These are phyloP conservation scores for Lepidurus packardi DNA, from an alignment of 1,140 invertebrate genomes.

Conservation along the genomic window DNA sequence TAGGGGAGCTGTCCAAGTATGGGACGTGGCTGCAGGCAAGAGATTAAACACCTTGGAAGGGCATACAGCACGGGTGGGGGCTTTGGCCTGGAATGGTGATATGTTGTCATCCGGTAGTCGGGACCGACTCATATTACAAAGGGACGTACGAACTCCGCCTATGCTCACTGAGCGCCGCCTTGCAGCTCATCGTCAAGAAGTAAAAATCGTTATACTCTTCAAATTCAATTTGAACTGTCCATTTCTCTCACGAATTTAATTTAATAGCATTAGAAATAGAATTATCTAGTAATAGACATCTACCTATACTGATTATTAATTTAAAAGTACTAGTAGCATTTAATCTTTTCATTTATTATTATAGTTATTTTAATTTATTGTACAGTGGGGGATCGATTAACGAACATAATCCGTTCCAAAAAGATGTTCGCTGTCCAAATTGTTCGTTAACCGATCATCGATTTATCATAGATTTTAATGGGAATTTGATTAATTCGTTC, in stretches of 20 bases:
- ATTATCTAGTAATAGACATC: not conserved
- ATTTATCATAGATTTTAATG: too few species aligned
- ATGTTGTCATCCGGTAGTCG: constrained; percentile 92
- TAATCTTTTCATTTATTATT: too few species aligned
- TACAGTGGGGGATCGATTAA: too few species aligned
- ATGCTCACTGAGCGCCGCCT: constrained; percentile 69
- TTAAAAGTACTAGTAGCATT: too few species aligned
- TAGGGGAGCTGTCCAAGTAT: constrained; percentile 92
- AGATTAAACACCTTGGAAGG: constrained; percentile 83
- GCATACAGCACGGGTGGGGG: constrained; percentile 86
- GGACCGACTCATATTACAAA: constrained; percentile 87
- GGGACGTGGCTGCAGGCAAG: constrained; percentile 94
- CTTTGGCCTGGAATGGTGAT: constrained; percentile 97
- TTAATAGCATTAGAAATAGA: not conserved
- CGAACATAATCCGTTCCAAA: too few species aligned
- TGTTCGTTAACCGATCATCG: too few species aligned
- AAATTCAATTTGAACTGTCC: not conserved
- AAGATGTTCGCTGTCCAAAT: too few species aligned
- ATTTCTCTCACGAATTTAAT: not conserved
- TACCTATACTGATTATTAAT: too few species aligned
- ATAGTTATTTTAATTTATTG: too few species aligned
- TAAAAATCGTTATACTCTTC: constrained; percentile 41
- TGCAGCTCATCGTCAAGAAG: constrained; percentile 92
- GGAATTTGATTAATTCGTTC: too few species aligned
- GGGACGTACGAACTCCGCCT: constrained; percentile 85